Percentiles rank a stretch among this genome's conserved stretches.
Evolutionary conservation across 2,797 vertebrate genomes (phyloP).

Genomic region (Rhynchotus rufescens): DNA sequence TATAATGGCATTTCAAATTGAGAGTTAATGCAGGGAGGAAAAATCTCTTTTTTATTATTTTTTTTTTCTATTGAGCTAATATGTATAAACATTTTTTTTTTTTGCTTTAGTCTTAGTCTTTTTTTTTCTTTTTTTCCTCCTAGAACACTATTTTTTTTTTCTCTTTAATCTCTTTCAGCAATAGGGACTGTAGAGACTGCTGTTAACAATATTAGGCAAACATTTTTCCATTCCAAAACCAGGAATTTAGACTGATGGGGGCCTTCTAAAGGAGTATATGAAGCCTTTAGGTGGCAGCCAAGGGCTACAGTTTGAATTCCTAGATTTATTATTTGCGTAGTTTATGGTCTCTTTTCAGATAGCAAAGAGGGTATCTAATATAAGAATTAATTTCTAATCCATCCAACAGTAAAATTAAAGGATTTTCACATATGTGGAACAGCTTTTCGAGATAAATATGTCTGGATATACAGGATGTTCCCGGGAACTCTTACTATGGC

Average conservation of each 20-base stretch:
- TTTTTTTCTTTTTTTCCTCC: neutral
- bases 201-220: neutral
- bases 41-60: neutral
- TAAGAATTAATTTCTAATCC: neutral
- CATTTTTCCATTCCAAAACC: neutral
- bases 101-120: no score
- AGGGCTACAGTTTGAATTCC: constrained; percentile 77
- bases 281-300: constrained; percentile 85
- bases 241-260: neutral
- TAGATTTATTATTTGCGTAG: constrained; percentile 32
- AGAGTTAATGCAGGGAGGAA: neutral
- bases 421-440: neutral
- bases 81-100: accelerated
- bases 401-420: neutral
- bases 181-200: neutral
- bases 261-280: constrained; percentile 29
- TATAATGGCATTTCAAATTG: neutral
- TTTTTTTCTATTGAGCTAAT: neutral
- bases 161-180: neutral
- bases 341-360: constrained; percentile 51
- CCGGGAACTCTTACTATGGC: neutral
- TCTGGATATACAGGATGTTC: neutral
- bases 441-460: neutral
- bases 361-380: neutral
- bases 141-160: neutral